Percentiles rank a stretch among this genome's conserved stretches.
These are phyloP conservation scores for Paracanthobrama guichenoti DNA, from an alignment of 2,113 vertebrate species.

Conservation along the genomic window DNA sequence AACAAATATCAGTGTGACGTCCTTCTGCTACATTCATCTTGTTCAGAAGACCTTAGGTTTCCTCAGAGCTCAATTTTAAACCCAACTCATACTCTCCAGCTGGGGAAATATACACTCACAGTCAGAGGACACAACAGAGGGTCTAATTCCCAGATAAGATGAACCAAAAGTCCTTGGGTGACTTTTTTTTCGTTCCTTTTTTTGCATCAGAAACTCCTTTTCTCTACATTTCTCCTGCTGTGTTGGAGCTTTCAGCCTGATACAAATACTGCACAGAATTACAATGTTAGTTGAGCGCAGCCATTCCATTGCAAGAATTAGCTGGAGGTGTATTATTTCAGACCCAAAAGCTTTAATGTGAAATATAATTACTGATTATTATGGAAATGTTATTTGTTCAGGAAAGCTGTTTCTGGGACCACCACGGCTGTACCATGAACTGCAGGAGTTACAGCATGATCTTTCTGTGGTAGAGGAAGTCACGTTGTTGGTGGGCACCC, in stretches of 20 bases:
- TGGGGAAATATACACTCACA: conserved; percentile 38
- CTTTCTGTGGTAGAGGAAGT: conserved; percentile 84
- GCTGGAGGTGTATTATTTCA: background rate
- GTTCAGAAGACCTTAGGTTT: conserved; percentile 17
- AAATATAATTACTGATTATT: conserved; percentile 10
- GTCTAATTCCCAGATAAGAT: conserved; percentile 44
- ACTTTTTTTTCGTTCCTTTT: conserved; percentile 1
- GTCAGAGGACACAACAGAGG: conserved; percentile 26
- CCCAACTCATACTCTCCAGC: conserved; percentile 28
- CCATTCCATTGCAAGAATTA: background rate
- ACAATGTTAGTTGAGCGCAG: conserved; percentile 16
- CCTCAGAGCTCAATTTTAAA: conserved; percentile 27
- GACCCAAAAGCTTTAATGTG: conserved; percentile 22
- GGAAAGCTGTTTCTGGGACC: conserved; percentile 85
- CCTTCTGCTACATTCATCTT: conserved; percentile 9
- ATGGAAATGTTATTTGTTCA: conserved; percentile 57
- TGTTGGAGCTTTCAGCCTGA: conserved; percentile 13
- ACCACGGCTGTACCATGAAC: conserved; percentile 84
- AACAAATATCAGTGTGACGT: background rate
- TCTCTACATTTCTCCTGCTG: background rate
- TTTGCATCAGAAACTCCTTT: conserved; percentile 1
- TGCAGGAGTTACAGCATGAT: conserved; percentile 86
- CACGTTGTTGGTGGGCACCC: conserved; percentile 81
- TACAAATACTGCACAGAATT: conserved; percentile 30
- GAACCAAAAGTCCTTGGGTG: conserved; percentile 17